phyloP scores from a whole-genome alignment of 2,888 invertebrate genomes.

The Yponomeuta sedellus region DNA sequence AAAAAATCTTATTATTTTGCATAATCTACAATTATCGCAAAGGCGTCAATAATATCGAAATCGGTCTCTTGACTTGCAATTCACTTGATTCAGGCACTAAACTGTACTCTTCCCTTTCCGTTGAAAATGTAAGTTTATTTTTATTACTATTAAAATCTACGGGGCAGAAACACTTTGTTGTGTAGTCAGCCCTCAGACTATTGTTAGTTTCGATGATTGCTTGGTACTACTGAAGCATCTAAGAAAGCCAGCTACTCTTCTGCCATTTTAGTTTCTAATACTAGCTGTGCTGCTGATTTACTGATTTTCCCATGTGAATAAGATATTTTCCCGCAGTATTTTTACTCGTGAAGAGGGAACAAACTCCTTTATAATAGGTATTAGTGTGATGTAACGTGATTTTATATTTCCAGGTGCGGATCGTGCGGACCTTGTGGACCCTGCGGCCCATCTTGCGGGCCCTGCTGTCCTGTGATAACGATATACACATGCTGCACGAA shows the following conservation, averaged over 20 bases:
- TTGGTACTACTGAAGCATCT: too few relatives aligned
- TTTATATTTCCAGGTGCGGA: conserved; percentile 29
- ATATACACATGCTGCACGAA: conserved; percentile 67
- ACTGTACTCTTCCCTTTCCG: conserved; percentile 20
- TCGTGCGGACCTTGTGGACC: conserved; percentile 42
- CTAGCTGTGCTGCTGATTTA: too few relatives aligned
- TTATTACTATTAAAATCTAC: background rate
- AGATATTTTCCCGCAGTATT: too few relatives aligned
- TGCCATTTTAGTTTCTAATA: background rate
- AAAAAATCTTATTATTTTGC: conserved; percentile 20
- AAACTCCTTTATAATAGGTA: too few relatives aligned
- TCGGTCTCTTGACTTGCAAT: background rate
- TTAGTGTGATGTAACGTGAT: too few relatives aligned
- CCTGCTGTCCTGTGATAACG: conserved; percentile 55
- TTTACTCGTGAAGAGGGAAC: too few relatives aligned
- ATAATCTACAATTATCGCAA: too few relatives aligned
- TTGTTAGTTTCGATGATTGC: too few relatives aligned
- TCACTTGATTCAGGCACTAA: background rate
- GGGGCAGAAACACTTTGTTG: too few relatives aligned
- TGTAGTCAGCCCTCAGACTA: too few relatives aligned
- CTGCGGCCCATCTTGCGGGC: conserved; percentile 34
- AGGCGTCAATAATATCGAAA: background rate
- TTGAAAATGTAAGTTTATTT: conserved; percentile 34
- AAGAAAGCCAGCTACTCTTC: too few relatives aligned
- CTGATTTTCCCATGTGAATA: too few relatives aligned